A percentile compares a stretch with the other conserved stretches of the same genome.
Conservation (phyloP, 2,113 vertebrate genomes). For the Noturus placidus region DNA sequence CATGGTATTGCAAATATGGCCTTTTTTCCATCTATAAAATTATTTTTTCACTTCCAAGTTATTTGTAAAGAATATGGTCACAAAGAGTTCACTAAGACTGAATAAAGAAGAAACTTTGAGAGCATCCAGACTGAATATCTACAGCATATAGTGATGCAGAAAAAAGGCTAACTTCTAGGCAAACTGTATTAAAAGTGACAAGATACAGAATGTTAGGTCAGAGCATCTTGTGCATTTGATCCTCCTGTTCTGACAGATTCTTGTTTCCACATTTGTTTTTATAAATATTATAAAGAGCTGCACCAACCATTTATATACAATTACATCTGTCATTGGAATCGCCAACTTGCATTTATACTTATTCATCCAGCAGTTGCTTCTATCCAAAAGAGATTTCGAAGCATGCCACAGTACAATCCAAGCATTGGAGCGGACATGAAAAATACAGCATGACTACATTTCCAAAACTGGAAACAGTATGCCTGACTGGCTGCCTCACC, state of each 20-base stretch:
- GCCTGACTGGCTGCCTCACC: not conserved
- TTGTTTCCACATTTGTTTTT: not conserved
- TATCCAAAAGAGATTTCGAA: not conserved
- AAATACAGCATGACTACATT: not conserved
- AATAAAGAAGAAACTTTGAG: not conserved
- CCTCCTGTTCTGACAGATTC: not conserved
- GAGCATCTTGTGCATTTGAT: not conserved
- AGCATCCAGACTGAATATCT: not conserved
- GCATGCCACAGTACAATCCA: not conserved
- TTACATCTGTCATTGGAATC: conserved; percentile 17
- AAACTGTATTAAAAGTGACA: not conserved
- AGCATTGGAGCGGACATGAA: not conserved
- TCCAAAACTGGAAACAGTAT: not conserved
- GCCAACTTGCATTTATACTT: not conserved
- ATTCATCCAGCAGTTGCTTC: not conserved
- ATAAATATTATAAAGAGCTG: not conserved
- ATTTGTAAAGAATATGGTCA: not conserved
- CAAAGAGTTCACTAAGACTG: not conserved
- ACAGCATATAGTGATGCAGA: not conserved
- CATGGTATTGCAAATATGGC: not conserved
- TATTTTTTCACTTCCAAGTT: not conserved
- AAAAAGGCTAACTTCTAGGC: not conserved
- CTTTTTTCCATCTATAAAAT: not conserved
- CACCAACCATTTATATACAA: not conserved
- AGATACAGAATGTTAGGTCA: not conserved